These are phyloP conservation scores for Pyxicephalus adspersus DNA, from an alignment of 2,113 vertebrate genomes.

Conservation along the genomic window DNA sequence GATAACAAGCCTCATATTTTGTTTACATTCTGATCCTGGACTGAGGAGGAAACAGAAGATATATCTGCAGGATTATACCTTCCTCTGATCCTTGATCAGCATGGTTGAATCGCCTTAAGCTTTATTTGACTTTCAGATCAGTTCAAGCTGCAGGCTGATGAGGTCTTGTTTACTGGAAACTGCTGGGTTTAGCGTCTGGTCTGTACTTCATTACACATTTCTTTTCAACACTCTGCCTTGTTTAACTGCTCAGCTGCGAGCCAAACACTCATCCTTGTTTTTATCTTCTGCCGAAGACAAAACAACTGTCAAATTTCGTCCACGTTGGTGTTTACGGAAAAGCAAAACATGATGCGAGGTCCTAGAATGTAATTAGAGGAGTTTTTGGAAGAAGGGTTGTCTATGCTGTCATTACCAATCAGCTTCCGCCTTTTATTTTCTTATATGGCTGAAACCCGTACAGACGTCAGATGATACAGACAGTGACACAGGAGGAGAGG, in stretches of 20 bases:
- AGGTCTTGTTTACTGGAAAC: conserved; percentile 32
- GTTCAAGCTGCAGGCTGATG: background rate
- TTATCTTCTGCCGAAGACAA: background rate
- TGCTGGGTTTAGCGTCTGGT: background rate
- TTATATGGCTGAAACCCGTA: too few relatives aligned
- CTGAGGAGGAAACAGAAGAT: background rate
- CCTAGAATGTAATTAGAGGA: too few relatives aligned
- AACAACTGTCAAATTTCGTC: conserved; percentile 10
- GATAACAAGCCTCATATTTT: too few relatives aligned
- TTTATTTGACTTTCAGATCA: conserved; percentile 35
- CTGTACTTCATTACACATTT: conserved; percentile 2
- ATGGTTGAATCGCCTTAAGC: background rate
- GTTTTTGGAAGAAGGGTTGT: too few relatives aligned
- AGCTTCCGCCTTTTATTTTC: too few relatives aligned
- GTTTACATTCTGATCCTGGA: background rate
- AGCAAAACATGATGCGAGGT: background rate
- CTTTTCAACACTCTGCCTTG: background rate
- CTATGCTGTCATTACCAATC: too few relatives aligned
- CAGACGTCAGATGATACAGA: too few relatives aligned
- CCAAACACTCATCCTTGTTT: conserved; percentile 13
- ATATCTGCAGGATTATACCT: background rate
- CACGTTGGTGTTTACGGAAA: background rate
- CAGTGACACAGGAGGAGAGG: too few relatives aligned
- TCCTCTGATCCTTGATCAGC: background rate
- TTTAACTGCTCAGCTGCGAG: conserved; percentile 2